A percentile compares a stretch with the other conserved stretches of the same genome.
phyloP scores from a whole-genome alignment of 2,797 vertebrate species.

The Serranus cabrilla region DNA sequence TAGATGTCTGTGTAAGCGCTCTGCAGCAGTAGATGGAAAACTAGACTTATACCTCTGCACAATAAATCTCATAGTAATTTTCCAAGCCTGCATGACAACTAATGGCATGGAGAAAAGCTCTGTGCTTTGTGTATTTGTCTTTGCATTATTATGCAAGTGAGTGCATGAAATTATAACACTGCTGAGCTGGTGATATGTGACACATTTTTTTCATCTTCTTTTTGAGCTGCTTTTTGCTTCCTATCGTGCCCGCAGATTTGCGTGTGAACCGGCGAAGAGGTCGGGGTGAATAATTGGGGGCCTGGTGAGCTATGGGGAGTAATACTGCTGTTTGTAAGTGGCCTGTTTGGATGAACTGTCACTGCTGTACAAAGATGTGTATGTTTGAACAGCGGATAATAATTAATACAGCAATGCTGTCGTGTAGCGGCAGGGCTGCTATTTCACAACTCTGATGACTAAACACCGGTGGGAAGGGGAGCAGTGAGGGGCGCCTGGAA shows the following conservation, averaged over 20 bases:
- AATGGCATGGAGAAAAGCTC: conserved; percentile 76
- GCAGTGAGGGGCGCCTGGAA: conserved; percentile 82
- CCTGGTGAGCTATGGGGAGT: conserved; percentile 87
- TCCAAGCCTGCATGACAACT: conserved; percentile 81
- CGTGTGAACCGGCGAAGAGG: conserved; percentile 85
- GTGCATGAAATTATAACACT: conserved; percentile 51
- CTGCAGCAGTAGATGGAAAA: conserved; percentile 87
- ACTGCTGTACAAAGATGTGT: conserved; percentile 94
- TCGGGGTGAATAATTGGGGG: conserved; percentile 64
- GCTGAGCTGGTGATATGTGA: conserved; percentile 78
- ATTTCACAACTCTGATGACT: conserved; percentile 91
- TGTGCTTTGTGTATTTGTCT: conserved; percentile 84
- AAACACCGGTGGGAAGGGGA: conserved; percentile 86
- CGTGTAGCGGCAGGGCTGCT: conserved; percentile 88
- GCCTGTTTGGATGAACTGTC: conserved; percentile 95
- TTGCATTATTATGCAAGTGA: conserved; percentile 57
- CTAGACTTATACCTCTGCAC: conserved; percentile 85
- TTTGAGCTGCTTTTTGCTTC: conserved; percentile 59
- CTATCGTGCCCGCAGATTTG: conserved; percentile 78
- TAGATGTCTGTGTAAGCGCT: conserved; percentile 83
- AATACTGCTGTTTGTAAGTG: conserved; percentile 92
- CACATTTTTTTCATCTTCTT: conserved; percentile 82
- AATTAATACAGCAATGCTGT: conserved; percentile 92
- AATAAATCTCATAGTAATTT: conserved; percentile 90
- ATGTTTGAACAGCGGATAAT: conserved; percentile 92